Evolutionary conservation across 2,888 invertebrate species (phyloP).

Genomic region (Monopis laevigella): DNA sequence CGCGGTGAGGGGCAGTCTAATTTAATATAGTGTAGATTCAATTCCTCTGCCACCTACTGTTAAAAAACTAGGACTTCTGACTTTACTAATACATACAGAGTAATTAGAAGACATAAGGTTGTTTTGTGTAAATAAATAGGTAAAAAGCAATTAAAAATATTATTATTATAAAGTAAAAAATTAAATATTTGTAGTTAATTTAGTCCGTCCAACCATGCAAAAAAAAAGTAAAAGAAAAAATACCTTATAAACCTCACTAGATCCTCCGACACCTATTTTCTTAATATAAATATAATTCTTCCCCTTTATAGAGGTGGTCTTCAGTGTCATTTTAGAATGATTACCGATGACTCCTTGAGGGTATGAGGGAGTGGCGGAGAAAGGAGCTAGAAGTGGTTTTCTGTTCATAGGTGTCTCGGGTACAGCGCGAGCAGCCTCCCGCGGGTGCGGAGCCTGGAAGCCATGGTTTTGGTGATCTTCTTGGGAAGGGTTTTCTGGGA

Average conservation of each 20-base stretch:
- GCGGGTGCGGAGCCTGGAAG: conserved; percentile 13
- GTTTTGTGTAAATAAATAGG: no score
- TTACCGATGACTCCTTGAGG: conserved; percentile 40
- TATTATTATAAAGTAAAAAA: no score
- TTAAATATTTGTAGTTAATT: background rate
- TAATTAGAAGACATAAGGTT: no score
- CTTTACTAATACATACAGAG: no score
- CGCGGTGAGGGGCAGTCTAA: no score
- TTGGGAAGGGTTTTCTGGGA: conserved; percentile 14
- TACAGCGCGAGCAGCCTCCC: conserved; percentile 20
- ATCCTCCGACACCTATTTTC: conserved; percentile 88
- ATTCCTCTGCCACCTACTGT: no score
- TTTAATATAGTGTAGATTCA: no score
- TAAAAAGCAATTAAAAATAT: no score
- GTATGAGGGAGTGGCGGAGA: conserved; percentile 51
- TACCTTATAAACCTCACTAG: conserved; percentile 81
- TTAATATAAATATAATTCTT: conserved; percentile 78
- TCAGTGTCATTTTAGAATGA: conserved; percentile 44
- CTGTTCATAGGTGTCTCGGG: conserved; percentile 44
- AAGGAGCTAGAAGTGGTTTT: conserved; percentile 34
- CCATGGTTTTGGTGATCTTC: conserved; percentile 18
- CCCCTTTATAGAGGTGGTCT: conserved; percentile 72
- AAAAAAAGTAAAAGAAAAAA: background rate
- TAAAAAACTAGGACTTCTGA: no score
- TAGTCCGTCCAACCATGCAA: no score